Conservation (phyloP, 92 coral and sea anemone genomes). For the Nematostella vectensis region DNA sequence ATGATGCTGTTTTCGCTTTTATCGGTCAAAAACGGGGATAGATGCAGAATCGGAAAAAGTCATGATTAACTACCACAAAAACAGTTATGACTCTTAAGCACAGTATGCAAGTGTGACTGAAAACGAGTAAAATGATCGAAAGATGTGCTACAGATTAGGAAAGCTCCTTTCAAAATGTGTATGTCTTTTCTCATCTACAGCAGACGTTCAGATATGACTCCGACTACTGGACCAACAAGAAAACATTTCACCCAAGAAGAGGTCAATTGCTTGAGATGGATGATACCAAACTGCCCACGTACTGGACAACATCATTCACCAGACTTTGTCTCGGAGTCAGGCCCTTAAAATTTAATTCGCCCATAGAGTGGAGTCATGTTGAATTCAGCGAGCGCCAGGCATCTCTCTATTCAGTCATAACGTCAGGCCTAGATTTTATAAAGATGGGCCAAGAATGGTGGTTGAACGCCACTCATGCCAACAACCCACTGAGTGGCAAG, state of each 20-base stretch:
- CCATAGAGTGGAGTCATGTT: not conserved
- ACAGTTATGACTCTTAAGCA: too few relatives aligned
- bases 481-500: not conserved
- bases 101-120: too few relatives aligned
- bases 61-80: too few relatives aligned
- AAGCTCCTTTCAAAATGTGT: not conserved
- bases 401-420: not conserved
- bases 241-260: not conserved
- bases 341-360: not conserved
- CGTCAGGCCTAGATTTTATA: not conserved
- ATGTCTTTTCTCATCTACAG: not conserved
- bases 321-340: not conserved
- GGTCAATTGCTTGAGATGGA: not conserved
- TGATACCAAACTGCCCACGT: not conserved
- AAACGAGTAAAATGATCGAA: too few relatives aligned
- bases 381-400: not conserved
- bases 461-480: too few relatives aligned
- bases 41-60: too few relatives aligned
- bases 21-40: too few relatives aligned
- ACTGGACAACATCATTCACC: not conserved
- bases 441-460: not conserved
- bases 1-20: too few relatives aligned
- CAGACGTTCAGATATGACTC: not conserved
- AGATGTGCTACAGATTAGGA: too few relatives aligned
- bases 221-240: not conserved